phyloP scores from a whole-genome alignment of 37 sponge, comb jelly and placozoan genomes.

The Amphimedon queenslandica region DNA sequence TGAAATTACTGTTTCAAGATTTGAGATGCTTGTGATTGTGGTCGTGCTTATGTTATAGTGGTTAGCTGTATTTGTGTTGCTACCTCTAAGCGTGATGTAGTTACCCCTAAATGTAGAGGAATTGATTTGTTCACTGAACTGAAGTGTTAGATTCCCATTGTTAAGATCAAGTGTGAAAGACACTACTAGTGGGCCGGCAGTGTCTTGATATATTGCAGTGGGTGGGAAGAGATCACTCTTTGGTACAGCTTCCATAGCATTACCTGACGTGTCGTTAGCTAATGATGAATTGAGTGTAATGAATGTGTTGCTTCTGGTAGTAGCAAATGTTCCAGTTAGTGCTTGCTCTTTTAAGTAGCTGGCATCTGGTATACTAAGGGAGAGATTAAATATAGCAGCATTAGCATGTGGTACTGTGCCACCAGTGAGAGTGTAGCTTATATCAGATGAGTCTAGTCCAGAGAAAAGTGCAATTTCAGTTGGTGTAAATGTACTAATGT shows the following conservation, averaged over 20 bases:
- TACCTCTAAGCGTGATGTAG: conserved; percentile 46
- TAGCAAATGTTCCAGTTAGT: conserved; percentile 47
- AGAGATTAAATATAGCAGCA: conserved; percentile 57
- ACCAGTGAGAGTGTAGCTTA: conserved; percentile 39
- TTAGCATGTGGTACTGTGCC: conserved; percentile 49
- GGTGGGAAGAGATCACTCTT: conserved; percentile 44
- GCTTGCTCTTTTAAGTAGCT: conserved; percentile 61
- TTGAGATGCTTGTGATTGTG: conserved; percentile 16
- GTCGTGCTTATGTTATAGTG: conserved; percentile 35
- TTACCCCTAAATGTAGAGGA: conserved; percentile 39
- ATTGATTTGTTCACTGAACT: conserved; percentile 77
- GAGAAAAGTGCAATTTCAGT: conserved; percentile 58
- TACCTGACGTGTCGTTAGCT: conserved; percentile 55
- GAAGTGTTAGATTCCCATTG: conserved; percentile 75
- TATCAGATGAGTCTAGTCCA: conserved; percentile 28
- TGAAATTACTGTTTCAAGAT: conserved; percentile 40
- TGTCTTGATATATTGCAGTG: conserved; percentile 46
- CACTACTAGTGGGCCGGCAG: conserved; percentile 66
- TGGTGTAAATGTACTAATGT: conserved; percentile 48
- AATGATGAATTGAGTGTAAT: conserved; percentile 48
- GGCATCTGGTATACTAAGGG: conserved; percentile 49
- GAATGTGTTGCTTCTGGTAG: conserved; percentile 50
- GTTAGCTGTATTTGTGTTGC: conserved; percentile 6
- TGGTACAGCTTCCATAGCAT: conserved; percentile 43
- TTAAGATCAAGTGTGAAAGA: conserved; percentile 82